Evolutionary conservation across 2,888 invertebrate species (phyloP).

Genomic region (Pseudolycoriella hygida): DNA sequence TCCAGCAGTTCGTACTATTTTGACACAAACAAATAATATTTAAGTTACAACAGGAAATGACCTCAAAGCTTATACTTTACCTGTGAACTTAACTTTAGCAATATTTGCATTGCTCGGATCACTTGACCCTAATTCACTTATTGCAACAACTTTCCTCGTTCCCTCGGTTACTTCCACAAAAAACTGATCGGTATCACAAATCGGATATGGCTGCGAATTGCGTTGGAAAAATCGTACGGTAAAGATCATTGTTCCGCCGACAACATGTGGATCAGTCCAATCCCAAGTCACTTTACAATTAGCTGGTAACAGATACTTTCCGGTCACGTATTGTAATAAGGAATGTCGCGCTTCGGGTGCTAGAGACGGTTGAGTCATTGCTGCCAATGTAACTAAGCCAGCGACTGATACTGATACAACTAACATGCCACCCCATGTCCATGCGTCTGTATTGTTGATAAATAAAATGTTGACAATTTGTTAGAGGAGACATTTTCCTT

Average conservation of each 20-base stretch:
- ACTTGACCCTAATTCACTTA: slow-evolving; percentile 73
- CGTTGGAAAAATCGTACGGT: slow-evolving; percentile 80
- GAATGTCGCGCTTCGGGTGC: slow-evolving; percentile 84
- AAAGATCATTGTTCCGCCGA: slow-evolving; percentile 85
- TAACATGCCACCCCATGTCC: slow-evolving; percentile 87
- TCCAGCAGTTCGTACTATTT: slow-evolving; percentile 66
- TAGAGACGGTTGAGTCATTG: slow-evolving; percentile 78
- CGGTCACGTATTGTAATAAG: slow-evolving; percentile 77
- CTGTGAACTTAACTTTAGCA: slow-evolving; percentile 75
- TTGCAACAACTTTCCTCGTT: slow-evolving; percentile 63
- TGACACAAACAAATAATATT: no score
- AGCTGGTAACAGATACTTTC: slow-evolving; percentile 74
- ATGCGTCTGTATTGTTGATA: no score
- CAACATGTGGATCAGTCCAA: slow-evolving; percentile 77
- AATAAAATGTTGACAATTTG: no score
- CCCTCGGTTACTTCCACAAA: slow-evolving; percentile 76
- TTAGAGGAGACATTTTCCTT: no score
- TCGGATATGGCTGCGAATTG: slow-evolving; percentile 86
- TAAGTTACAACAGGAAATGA: no score
- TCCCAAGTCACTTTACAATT: slow-evolving; percentile 71
- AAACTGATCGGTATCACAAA: slow-evolving; percentile 83
- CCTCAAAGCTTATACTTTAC: no score
- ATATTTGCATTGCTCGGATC: slow-evolving; percentile 74
- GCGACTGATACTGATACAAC: slow-evolving; percentile 80
- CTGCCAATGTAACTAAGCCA: slow-evolving; percentile 73